These are phyloP conservation scores for Atta texana DNA, from an alignment of 1,140 invertebrate species.

Conservation along the genomic window DNA sequence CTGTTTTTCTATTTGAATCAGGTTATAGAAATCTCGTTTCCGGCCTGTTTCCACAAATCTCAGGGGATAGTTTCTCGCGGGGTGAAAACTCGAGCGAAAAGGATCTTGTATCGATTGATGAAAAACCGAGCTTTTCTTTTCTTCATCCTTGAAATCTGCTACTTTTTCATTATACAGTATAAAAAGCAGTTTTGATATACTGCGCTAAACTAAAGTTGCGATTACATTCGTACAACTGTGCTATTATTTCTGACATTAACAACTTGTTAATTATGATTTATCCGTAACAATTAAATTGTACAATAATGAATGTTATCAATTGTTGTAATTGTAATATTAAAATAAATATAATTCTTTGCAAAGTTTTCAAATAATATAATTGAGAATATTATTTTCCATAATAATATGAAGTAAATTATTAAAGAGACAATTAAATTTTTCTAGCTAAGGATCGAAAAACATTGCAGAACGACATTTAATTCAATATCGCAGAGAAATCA, in stretches of 20 bases:
- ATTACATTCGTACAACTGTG: background rate
- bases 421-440: background rate
- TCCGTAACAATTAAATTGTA: background rate
- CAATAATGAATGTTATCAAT: background rate
- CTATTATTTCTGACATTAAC: background rate
- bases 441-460: background rate
- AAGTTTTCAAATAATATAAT: background rate
- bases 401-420: background rate
- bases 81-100: conserved; percentile 36
- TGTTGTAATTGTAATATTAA: background rate
- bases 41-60: conserved; percentile 33
- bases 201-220: background rate
- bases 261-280: background rate
- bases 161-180: background rate
- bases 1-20: conserved; percentile 52
- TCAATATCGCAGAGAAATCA: background rate
- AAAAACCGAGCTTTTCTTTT: background rate
- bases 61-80: conserved; percentile 24
- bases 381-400: background rate
- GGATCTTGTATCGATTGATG: conserved; percentile 38
- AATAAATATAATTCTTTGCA: background rate
- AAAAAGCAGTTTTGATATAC: background rate
- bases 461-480: background rate
- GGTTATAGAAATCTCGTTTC: conserved; percentile 55
- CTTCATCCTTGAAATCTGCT: background rate